A percentile compares a stretch with the other conserved stretches of the same genome.
Conservation (phyloP, 2,797 vertebrate genomes). For the Siniperca obscura region DNA sequence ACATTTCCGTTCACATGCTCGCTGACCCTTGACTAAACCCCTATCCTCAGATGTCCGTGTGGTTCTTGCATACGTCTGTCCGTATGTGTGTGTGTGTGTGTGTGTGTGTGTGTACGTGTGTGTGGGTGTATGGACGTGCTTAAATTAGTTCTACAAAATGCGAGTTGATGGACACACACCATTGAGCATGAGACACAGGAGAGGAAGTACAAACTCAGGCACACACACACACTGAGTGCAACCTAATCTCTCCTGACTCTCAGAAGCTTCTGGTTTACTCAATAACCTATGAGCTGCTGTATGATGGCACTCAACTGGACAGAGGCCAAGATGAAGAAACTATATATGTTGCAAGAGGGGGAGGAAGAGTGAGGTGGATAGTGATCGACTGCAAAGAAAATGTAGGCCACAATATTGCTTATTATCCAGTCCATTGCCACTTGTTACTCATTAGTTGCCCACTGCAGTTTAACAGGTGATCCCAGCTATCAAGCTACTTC, state of each 20-base stretch:
- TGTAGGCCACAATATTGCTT: neutral
- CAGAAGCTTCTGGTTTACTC: constrained; percentile 56
- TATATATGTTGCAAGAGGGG: neutral
- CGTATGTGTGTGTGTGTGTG: neutral
- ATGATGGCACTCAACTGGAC: constrained; percentile 29
- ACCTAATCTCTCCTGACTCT: constrained; percentile 55
- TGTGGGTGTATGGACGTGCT: constrained; percentile 13
- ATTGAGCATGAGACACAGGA: constrained; percentile 35
- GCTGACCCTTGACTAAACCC: constrained; percentile 33
- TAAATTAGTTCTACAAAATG: constrained; percentile 44
- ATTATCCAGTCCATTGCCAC: neutral
- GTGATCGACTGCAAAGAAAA: neutral
- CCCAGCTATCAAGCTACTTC: neutral
- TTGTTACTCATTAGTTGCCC: constrained; percentile 4
- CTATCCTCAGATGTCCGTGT: neutral
- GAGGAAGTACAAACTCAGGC: constrained; percentile 19
- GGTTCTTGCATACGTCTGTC: neutral
- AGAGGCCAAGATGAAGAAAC: constrained; percentile 20
- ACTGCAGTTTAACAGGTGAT: neutral
- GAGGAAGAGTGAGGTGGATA: neutral
- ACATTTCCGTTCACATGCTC: constrained; percentile 53
- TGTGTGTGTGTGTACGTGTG: neutral
- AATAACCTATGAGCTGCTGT: constrained; percentile 37
- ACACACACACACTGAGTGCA: constrained; percentile 27
- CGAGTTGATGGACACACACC: constrained; percentile 45